Percentiles rank a stretch among this genome's conserved stretches.
phyloP scores from a whole-genome alignment of 2,113 vertebrate genomes.

The Cygnus buccinator region DNA sequence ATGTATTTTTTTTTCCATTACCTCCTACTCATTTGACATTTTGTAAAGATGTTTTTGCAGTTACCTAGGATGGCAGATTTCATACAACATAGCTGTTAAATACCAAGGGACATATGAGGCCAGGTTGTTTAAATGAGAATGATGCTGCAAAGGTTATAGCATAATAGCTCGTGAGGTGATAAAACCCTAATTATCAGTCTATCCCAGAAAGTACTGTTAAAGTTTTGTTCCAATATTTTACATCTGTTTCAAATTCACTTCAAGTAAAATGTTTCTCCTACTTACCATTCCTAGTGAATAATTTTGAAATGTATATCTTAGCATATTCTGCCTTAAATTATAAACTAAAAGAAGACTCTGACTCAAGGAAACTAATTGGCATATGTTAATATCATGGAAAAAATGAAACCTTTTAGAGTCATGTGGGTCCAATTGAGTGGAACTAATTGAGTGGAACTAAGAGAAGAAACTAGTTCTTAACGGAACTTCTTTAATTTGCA shows the following conservation, averaged over 20 bases:
- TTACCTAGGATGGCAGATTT: background rate
- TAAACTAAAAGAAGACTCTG: background rate
- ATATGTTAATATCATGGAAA: background rate
- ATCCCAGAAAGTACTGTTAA: background rate
- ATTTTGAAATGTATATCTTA: slow-evolving; percentile 60
- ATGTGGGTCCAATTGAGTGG: background rate
- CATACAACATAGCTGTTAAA: background rate
- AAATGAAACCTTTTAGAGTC: background rate
- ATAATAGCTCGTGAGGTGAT: background rate
- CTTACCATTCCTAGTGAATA: slow-evolving; percentile 4
- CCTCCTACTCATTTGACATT: background rate
- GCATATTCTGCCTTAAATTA: background rate
- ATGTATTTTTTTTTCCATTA: accelerated
- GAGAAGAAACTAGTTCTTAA: background rate
- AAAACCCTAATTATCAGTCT: background rate
- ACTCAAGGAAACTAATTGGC: background rate
- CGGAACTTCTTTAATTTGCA: background rate
- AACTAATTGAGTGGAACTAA: background rate
- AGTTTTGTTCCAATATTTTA: background rate
- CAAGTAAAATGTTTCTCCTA: background rate
- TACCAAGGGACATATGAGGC: background rate
- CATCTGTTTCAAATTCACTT: background rate
- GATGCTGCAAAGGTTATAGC: background rate
- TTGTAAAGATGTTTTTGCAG: background rate
- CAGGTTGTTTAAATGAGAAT: background rate